Evolutionary conservation across 2,113 vertebrate genomes (phyloP).

Genomic region (Alouatta palliata): DNA sequence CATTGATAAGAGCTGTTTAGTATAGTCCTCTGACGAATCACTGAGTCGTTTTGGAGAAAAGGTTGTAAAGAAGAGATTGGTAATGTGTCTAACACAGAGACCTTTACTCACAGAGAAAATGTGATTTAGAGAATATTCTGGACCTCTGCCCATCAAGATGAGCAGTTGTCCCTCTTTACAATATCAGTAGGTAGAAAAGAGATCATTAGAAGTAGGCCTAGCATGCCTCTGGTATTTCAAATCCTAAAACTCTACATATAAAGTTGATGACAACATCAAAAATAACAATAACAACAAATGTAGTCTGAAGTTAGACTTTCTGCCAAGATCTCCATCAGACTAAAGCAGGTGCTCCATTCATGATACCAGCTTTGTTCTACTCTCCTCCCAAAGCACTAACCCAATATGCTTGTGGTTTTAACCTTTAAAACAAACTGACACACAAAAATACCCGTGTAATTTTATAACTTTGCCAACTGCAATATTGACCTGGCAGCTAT

Average conservation of each 20-base stretch:
- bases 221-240: not conserved
- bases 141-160: not conserved
- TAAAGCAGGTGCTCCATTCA: not conserved
- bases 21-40: not conserved
- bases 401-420: not conserved
- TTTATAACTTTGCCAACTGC: not conserved
- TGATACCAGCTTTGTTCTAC: not conserved
- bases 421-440: not conserved
- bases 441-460: not conserved
- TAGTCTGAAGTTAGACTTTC: not conserved
- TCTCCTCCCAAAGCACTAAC: not conserved
- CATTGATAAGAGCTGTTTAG: not conserved
- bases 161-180: not conserved
- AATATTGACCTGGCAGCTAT: not conserved
- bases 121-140: not conserved
- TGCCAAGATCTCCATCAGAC: not conserved
- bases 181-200: not conserved
- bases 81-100: not conserved
- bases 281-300: not conserved
- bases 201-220: not conserved
- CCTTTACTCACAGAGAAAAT: not conserved
- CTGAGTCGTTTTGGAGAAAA: not conserved
- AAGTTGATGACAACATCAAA: not conserved
- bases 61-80: not conserved
- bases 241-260: not conserved